Evolutionary conservation across 2,888 invertebrate genomes (phyloP).

Genomic region (Hypomecis atomaria): DNA sequence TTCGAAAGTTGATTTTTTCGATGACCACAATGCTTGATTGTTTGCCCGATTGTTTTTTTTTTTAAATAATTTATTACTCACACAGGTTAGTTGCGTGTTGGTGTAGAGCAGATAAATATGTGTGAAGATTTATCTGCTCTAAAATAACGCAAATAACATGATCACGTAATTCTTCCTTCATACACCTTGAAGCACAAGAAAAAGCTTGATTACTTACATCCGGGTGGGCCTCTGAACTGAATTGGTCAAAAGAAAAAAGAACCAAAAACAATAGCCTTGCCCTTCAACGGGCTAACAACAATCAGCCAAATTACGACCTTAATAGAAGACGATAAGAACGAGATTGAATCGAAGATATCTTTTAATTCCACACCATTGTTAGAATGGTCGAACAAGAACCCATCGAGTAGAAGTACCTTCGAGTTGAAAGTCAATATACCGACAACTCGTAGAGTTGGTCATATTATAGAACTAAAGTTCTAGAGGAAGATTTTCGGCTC

Average conservation of each 20-base stretch:
- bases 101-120: too few relatives aligned
- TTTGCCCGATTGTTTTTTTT: too few relatives aligned
- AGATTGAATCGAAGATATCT: conserved; percentile 16
- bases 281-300: conserved; percentile 29
- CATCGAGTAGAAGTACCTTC: conserved; percentile 19
- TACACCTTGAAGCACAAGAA: conserved; percentile 23
- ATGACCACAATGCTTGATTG: too few relatives aligned
- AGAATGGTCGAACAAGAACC: conserved; percentile 15
- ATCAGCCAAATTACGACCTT: conserved; percentile 19
- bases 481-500: not conserved
- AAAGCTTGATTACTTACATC: conserved; percentile 55
- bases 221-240: conserved; percentile 57
- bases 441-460: not conserved
- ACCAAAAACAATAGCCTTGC: conserved; percentile 33
- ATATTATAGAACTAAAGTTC: conserved; percentile 3
- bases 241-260: conserved; percentile 30
- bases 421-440: conserved; percentile 27
- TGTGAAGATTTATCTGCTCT: too few relatives aligned
- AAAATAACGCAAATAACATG: not conserved
- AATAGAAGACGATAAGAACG: conserved; percentile 13
- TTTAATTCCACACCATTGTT: conserved; percentile 26
- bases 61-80: too few relatives aligned
- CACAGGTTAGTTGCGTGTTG: too few relatives aligned
- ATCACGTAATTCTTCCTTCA: conserved; percentile 2
- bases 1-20: too few relatives aligned